A percentile compares a stretch with the other conserved stretches of the same genome.
phyloP scores from a whole-genome alignment of 1,140 invertebrate species.

The Drosophila ananassae region DNA sequence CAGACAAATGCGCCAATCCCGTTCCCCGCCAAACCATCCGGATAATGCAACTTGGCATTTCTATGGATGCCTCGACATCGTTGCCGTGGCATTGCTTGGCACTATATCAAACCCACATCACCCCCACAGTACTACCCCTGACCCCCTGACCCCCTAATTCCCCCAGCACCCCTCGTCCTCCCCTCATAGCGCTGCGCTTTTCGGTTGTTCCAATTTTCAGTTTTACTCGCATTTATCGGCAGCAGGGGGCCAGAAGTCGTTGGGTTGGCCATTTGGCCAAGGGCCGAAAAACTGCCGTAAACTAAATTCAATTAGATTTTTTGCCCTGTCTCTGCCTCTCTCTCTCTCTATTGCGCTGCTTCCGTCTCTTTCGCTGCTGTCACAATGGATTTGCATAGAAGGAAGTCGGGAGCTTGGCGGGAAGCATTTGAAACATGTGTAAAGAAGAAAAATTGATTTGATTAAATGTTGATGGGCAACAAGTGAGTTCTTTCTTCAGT shows the following conservation, averaged over 20 bases:
- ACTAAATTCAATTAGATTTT: slow-evolving; percentile 79
- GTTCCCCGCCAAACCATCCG: slow-evolving; percentile 24
- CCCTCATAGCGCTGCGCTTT: slow-evolving; percentile 56
- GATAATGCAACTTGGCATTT: slow-evolving; percentile 76
- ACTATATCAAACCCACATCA: slow-evolving; percentile 39
- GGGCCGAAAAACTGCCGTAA: slow-evolving; percentile 69
- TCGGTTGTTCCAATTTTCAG: slow-evolving; percentile 52
- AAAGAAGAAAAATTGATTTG: slow-evolving; percentile 64
- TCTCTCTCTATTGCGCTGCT: background rate
- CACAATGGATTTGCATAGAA: slow-evolving; percentile 74
- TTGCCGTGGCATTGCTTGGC: slow-evolving; percentile 56
- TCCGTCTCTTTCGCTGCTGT: slow-evolving; percentile 29
- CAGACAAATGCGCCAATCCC: slow-evolving; percentile 61
- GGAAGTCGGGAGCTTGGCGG: slow-evolving; percentile 30
- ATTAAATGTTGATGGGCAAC: slow-evolving; percentile 67
- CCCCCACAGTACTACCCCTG: background rate
- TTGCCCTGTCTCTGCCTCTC: slow-evolving; percentile 4
- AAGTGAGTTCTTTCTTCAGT: slow-evolving; percentile 37
- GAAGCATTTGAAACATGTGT: slow-evolving; percentile 58
- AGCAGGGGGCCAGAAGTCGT: slow-evolving; percentile 5
- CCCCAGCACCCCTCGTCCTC: background rate
- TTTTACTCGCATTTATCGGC: slow-evolving; percentile 5
- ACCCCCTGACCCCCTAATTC: background rate
- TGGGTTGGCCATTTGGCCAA: slow-evolving; percentile 36
- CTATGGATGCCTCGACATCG: slow-evolving; percentile 66